Percentiles rank a stretch among this genome's conserved stretches.
phyloP scores from a whole-genome alignment of 2,797 vertebrate genomes.

The Malacoctenus gilli region DNA sequence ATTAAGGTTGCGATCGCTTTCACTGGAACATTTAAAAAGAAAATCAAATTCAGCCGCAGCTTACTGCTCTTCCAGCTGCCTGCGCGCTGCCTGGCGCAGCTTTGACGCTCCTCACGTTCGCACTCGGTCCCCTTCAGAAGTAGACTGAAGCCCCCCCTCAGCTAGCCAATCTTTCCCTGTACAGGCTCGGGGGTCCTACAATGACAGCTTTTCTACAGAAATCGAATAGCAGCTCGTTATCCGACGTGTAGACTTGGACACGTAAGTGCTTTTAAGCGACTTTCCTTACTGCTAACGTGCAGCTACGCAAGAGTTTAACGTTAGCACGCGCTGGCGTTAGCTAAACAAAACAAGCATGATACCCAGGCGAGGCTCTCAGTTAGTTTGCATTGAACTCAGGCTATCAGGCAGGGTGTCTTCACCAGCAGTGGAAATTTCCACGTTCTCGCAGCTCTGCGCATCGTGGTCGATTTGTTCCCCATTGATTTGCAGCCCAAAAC shows the following conservation, averaged over 20 bases:
- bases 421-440: background rate
- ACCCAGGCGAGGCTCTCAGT: background rate
- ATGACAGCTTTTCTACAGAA: constrained; percentile 51
- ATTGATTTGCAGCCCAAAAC: background rate
- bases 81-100: too few species aligned
- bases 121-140: background rate
- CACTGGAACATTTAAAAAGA: too few species aligned
- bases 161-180: constrained; percentile 13
- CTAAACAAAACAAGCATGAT: constrained; percentile 49
- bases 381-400: too few species aligned
- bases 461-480: background rate
- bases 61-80: too few species aligned
- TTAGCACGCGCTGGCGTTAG: constrained; percentile 51
- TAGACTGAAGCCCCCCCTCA: constrained; percentile 25
- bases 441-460: accelerated
- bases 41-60: too few species aligned
- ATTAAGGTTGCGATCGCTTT: too few species aligned
- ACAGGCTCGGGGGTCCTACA: constrained; percentile 9
- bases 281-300: background rate
- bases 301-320: background rate
- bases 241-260: constrained; percentile 25
- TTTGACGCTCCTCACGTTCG: constrained; percentile 14
- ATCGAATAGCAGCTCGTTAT: constrained; percentile 19
- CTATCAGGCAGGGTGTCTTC: too few species aligned
- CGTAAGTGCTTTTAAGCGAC: constrained; percentile 47